Conservation (phyloP, 2,113 vertebrate species). For the human region DNA sequence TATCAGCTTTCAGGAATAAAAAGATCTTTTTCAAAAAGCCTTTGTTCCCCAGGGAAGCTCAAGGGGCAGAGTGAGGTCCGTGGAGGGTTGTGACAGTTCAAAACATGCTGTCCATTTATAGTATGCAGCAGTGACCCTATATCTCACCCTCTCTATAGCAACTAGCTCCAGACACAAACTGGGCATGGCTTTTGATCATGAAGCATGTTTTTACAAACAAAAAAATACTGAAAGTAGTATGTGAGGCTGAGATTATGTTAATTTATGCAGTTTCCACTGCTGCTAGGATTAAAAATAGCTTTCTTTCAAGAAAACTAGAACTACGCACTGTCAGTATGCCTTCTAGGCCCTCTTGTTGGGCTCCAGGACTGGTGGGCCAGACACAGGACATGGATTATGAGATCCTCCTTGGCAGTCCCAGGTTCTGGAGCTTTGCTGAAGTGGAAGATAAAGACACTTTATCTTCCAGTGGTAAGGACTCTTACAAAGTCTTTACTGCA, state of each 20-base stretch:
- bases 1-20: background rate
- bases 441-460: background rate
- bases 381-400: background rate
- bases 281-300: slow-evolving; percentile 84
- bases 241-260: slow-evolving; percentile 82
- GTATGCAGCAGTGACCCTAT: background rate
- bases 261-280: slow-evolving; percentile 82
- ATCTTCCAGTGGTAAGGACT: background rate
- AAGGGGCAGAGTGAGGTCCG: background rate
- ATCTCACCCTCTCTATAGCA: background rate
- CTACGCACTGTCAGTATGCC: slow-evolving; percentile 44
- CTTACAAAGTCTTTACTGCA: background rate
- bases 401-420: background rate
- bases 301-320: slow-evolving; percentile 73
- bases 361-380: background rate
- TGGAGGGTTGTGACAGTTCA: background rate
- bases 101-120: background rate
- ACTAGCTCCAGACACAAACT: slow-evolving; percentile 6
- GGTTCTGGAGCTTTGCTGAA: background rate
- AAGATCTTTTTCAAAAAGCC: background rate
- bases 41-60: background rate
- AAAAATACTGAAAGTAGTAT: slow-evolving; percentile 68
- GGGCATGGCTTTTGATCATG: slow-evolving; percentile 66
- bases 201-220: slow-evolving; percentile 58
- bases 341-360: slow-evolving; percentile 26